Evolutionary conservation across 92 coral and sea anemone species (phyloP), one percentile per base, ranked within the genome.

Genomic region (Ricordea florida): DNA sequence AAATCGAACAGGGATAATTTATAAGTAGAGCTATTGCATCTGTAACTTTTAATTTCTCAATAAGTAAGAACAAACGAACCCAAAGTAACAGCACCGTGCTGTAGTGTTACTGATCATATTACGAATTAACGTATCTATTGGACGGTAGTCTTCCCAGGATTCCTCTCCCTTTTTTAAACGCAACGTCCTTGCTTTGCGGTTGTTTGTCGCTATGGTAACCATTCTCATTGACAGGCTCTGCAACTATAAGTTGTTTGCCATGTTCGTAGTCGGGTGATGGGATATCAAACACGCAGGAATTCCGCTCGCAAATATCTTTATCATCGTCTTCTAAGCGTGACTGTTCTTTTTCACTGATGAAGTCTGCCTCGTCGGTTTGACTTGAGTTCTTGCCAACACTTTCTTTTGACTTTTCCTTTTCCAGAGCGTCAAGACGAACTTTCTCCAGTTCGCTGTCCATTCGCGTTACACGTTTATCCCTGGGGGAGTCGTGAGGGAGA

Each of bases 391-490:
- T n/a, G n/a, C 66, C 77, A 5, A 70, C 83, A 21, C 79, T 61
- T 1, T 73, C 81, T 49, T 62, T 87, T 7, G 69, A 55, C 17
- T 74, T 85, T 27, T 80, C 87, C 35, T 62, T 71, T 70, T 88
- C 93, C 55, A 78, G 66, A 1, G 77, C 62, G 53, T 89, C 93
- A 51, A 62, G 69, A 0, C 77, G 90, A 5, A 44, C 90, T 43
- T 85, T 86, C 35, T 91, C 97, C 75, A 91, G 41, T 35, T 91
- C 93, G 55, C 82, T 66, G 70, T 87, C 85, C 55, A 76, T 76
- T 10, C 66, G 49, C 6, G 27, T 46, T 3, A 38, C 36, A 2
- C 42, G 44, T 45, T 55, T 91, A 14, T 78, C 59, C 57, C 76
- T 91, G 0, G 85, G 93, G 30, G 86, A 83, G 16, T 88, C 97